Percentiles rank a stretch among this genome's conserved stretches.
These are phyloP conservation scores for Rotaria socialis DNA, from an alignment of 2,888 invertebrate species.

Conservation along the genomic window DNA sequence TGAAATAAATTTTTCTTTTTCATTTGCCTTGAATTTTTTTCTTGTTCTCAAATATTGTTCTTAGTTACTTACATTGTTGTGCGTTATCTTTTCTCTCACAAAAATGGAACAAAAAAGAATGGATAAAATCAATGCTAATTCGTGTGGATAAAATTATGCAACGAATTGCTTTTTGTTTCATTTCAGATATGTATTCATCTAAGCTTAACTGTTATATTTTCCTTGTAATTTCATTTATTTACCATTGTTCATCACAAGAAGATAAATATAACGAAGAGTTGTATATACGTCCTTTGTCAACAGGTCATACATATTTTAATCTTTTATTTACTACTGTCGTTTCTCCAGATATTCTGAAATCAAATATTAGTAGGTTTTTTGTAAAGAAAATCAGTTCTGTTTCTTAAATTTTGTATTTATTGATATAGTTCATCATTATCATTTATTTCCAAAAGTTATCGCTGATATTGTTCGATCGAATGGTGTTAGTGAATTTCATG, in stretches of 20 bases:
- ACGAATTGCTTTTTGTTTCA: not conserved
- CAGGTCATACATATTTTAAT: conserved; percentile 78
- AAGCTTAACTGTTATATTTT: not conserved
- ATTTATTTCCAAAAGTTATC: conserved; percentile 79
- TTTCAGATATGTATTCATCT: not conserved
- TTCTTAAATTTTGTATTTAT: conserved; percentile 47
- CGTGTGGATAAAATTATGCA: not conserved
- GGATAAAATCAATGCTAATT: not conserved
- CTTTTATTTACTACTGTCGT: conserved; percentile 84
- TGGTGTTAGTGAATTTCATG: conserved; percentile 80
- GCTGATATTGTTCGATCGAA: conserved; percentile 80
- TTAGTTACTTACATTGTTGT: not conserved
- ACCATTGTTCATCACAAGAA: conserved; percentile 40
- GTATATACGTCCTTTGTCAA: conserved; percentile 75
- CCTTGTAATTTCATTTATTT: not conserved
- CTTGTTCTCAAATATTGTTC: not conserved
- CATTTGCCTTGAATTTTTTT: not conserved
- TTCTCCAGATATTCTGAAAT: conserved; percentile 62
- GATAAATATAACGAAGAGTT: conserved; percentile 83
- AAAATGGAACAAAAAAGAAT: not conserved
- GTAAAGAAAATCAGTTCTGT: not conserved
- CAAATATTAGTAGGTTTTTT: conserved; percentile 51
- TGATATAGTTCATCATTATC: conserved; percentile 73
- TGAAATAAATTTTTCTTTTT: not conserved
- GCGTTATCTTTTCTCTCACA: not conserved